A percentile compares a stretch with the other conserved stretches of the same genome.
Evolutionary conservation across 1,140 invertebrate species (phyloP).

Genomic region (Hypsibius dujardini): DNA sequence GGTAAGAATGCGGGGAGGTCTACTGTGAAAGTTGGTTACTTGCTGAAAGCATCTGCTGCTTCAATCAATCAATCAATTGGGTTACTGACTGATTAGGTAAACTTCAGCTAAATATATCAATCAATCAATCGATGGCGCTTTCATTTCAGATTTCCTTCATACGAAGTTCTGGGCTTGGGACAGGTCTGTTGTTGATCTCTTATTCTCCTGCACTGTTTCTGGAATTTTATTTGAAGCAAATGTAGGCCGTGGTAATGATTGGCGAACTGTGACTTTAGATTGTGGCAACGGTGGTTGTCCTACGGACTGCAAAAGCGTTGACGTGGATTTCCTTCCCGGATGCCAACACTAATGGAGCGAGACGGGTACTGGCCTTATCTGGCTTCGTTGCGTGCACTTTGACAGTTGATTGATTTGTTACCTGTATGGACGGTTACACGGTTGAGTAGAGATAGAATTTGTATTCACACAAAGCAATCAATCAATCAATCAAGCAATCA

Average conservation of each 20-base stretch:
- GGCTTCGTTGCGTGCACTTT: too few species aligned
- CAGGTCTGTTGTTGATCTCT: constrained; percentile 31
- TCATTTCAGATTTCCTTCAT: constrained; percentile 64
- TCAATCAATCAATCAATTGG: too few species aligned
- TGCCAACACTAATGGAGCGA: neutral
- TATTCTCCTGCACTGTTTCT: neutral
- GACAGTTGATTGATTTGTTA: too few species aligned
- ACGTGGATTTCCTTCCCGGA: constrained; percentile 56
- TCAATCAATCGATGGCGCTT: neutral
- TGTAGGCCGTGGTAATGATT: constrained; percentile 22
- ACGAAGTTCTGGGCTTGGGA: constrained; percentile 69
- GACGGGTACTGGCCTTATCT: neutral
- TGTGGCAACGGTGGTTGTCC: neutral
- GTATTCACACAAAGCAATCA: too few species aligned
- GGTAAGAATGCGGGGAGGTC: constrained; percentile 31
- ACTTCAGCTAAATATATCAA: too few species aligned
- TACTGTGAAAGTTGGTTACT: neutral
- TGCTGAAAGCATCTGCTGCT: neutral
- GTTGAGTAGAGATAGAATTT: too few species aligned
- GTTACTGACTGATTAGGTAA: too few species aligned
- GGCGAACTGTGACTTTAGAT: constrained; percentile 37
- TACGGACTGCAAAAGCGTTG: constrained; percentile 45
- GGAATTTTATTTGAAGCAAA: neutral
- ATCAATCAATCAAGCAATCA: too few species aligned
- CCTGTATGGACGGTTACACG: too few species aligned